Conservation (phyloP, 2,113 vertebrate genomes). For the Pseudopodoces humilis region DNA sequence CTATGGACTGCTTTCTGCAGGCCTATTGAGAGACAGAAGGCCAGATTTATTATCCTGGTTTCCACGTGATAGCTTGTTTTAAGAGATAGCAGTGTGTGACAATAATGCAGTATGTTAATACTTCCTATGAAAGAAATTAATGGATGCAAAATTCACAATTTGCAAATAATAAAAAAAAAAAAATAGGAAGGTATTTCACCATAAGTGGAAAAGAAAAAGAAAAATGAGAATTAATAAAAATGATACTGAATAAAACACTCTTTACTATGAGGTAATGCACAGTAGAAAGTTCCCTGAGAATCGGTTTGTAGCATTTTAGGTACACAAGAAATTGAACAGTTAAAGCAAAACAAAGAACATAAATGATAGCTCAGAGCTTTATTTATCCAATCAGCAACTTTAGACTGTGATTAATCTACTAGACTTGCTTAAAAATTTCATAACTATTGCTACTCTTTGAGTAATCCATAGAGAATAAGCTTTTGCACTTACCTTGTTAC, state of each 20-base stretch:
- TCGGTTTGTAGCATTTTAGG: background rate
- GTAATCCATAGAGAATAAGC: background rate
- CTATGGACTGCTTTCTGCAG: background rate
- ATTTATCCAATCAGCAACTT: background rate
- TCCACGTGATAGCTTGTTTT: background rate
- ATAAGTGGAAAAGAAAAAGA: background rate
- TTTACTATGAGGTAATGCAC: background rate
- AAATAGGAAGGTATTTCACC: background rate
- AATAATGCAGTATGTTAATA: background rate
- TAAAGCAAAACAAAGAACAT: background rate
- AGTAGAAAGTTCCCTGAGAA: background rate
- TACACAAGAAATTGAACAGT: background rate
- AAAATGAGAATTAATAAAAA: background rate
- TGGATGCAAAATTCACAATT: background rate
- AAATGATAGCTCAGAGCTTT: background rate
- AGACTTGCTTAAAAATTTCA: background rate
- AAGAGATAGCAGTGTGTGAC: background rate
- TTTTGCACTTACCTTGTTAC: conserved; percentile 73
- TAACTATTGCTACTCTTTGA: background rate
- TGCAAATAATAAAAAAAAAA: background rate
- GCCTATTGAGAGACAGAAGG: background rate
- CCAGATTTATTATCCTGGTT: background rate
- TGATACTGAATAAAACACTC: background rate
- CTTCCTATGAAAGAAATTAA: background rate
- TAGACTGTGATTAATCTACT: background rate